Base-by-base conservation (phyloP, 2,888 invertebrate genomes). In the Drosophila paracracens region DNA sequence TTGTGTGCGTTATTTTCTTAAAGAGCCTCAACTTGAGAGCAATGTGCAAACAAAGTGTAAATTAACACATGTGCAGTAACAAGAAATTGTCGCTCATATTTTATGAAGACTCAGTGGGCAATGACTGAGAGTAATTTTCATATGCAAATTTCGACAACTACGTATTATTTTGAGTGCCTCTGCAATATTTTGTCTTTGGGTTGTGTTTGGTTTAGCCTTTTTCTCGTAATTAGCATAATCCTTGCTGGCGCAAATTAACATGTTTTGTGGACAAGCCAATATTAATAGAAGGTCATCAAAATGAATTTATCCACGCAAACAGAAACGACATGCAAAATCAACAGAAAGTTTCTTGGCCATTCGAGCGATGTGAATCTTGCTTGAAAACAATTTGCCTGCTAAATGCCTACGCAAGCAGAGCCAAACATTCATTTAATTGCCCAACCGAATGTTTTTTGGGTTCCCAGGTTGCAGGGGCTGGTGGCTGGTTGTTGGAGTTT, bases 351-450 rank as follows among this genome's bases (percentile, higher is more conserved):
- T 53, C 38, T 62, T 68, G 76, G 51, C 56, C 53, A 68, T 64
- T 56, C 48, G 38, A 57, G 66, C 69, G 36, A 58, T 66, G 67
- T 60, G 69, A 58, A 61, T 68, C 66, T 52, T 43, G 72, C 61
- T 69, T 54, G 54, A 72, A 81, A 88, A 86, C 83, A 85, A 84
- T 84, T 84, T 78, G 61, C 54, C 53, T 36, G 62, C 67, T 73
- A 80, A 87, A 54, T 82, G 86, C 76, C 76, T 71, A 76, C 70
- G 73, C 78, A 80, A 84, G 78, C 83, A 83, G 80, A 80, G 78
- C 74, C 81, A 80, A 79, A 83, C 69, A 82, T 74, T 82, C 78
- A 70, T 85, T 85, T 85, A 88, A 85, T 88, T 83, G 81, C 73
- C 83, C 52, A 29, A 38, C 25, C 40, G 31, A 50, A 62, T 70